A percentile compares a stretch with the other conserved stretches of the same genome.
phyloP scores from a whole-genome alignment of 2,888 invertebrate species.

The Perdita meconis region DNA sequence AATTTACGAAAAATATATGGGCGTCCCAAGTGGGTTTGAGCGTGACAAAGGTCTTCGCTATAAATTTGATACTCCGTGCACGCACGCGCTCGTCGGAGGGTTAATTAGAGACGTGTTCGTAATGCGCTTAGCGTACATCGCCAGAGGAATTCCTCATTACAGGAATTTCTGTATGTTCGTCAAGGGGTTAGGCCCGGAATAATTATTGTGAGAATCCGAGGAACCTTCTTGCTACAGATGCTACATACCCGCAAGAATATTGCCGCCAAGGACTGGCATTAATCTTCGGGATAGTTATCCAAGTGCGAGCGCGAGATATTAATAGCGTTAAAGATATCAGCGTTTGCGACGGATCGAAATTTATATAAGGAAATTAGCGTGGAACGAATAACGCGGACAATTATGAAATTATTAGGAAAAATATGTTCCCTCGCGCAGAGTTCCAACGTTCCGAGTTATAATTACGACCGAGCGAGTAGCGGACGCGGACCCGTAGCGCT shows the following conservation, averaged over 20 bases:
- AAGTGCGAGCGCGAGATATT: constrained; percentile 44
- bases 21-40: no score
- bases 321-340: constrained; percentile 51
- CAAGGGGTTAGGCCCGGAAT: background rate
- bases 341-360: constrained; percentile 40
- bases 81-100: no score
- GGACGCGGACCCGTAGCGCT: constrained; percentile 24
- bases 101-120: constrained; percentile 26
- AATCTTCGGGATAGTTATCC: constrained; percentile 52
- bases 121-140: background rate
- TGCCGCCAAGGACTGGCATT: constrained; percentile 48
- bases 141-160: constrained; percentile 32
- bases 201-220: constrained; percentile 41
- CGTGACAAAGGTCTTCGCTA: background rate
- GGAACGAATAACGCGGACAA: constrained; percentile 31
- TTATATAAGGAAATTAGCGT: constrained; percentile 50
- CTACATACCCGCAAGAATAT: constrained; percentile 15
- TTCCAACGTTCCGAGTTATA: background rate
- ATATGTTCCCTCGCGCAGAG: background rate
- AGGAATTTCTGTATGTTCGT: constrained; percentile 26
- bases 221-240: constrained; percentile 26
- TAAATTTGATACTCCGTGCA: no score
- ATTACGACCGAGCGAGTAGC: background rate
- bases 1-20: no score
- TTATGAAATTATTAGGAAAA: constrained; percentile 2